A percentile compares a stretch with the other conserved stretches of the same genome.
These are phyloP conservation scores for Drosophila nigricruria DNA, from an alignment of 2,888 invertebrate species.

Conservation along the genomic window DNA sequence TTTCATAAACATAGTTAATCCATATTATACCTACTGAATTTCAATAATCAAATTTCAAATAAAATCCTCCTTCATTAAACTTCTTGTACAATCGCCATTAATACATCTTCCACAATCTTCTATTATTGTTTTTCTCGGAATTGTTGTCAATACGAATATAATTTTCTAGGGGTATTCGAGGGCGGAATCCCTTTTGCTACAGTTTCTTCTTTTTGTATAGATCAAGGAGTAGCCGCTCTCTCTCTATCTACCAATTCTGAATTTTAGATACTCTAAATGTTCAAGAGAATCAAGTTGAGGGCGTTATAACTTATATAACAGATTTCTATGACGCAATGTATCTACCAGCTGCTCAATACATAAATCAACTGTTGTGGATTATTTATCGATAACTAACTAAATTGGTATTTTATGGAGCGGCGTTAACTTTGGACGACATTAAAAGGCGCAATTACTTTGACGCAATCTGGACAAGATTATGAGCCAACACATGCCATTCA, in stretches of 20 bases:
- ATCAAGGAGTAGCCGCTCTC: slow-evolving; percentile 7
- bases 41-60: too few species aligned
- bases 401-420: slow-evolving; percentile 33
- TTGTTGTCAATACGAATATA: slow-evolving; percentile 5
- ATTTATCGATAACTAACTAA: slow-evolving; percentile 36
- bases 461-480: slow-evolving; percentile 50
- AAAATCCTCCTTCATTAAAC: too few species aligned
- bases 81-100: too few species aligned
- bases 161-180: neutral
- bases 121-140: neutral
- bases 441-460: slow-evolving; percentile 50
- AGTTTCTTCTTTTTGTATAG: neutral
- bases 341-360: neutral
- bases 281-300: too few species aligned
- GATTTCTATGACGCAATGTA: neutral
- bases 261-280: neutral
- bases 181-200: neutral
- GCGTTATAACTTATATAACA: neutral
- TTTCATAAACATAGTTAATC: neutral
- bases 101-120: neutral
- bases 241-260: neutral
- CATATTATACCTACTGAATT: too few species aligned
- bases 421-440: slow-evolving; percentile 22
- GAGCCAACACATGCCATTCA: slow-evolving; percentile 6
- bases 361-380: slow-evolving; percentile 1